These are phyloP conservation scores for Drosophila lini DNA, from an alignment of 1,140 invertebrate genomes.

Conservation along the genomic window DNA sequence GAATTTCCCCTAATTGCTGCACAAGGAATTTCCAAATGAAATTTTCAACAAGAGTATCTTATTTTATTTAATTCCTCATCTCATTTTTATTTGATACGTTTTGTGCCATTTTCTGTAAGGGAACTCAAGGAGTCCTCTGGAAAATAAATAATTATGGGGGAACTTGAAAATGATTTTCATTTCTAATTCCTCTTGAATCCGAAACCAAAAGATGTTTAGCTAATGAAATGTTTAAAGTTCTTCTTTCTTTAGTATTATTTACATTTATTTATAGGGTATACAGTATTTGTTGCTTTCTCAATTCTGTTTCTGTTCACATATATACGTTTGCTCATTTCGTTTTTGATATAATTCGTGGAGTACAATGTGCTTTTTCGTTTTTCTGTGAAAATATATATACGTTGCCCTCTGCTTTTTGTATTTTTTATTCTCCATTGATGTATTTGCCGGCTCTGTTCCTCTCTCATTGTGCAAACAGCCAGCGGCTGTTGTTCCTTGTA, in stretches of 20 bases:
- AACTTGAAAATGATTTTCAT: not conserved
- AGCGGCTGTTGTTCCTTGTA: constrained; percentile 55
- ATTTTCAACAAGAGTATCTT: constrained; percentile 69
- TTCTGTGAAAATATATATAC: constrained; percentile 46
- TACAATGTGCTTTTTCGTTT: constrained; percentile 8
- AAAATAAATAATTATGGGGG: not conserved
- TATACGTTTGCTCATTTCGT: constrained; percentile 21
- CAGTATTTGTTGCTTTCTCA: not conserved
- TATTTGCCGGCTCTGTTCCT: constrained; percentile 6
- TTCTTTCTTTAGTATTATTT: not conserved
- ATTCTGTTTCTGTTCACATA: constrained; percentile 18
- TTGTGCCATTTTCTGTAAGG: not conserved
- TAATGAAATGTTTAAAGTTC: too few relatives aligned
- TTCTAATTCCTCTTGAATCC: not conserved
- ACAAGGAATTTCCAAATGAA: constrained; percentile 75
- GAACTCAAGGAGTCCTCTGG: not conserved
- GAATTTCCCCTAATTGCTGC: constrained; percentile 72
- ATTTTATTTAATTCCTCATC: constrained; percentile 59
- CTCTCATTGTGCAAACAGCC: constrained; percentile 48
- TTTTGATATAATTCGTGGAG: constrained; percentile 61
- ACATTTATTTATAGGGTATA: not conserved
- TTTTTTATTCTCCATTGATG: constrained; percentile 59
- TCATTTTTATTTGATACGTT: constrained; percentile 35
- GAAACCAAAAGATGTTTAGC: not conserved
- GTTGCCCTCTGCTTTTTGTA: constrained; percentile 30